These are phyloP conservation scores for Helicoverpa armigera DNA, from an alignment of 1,140 invertebrate genomes.

Conservation along the genomic window DNA sequence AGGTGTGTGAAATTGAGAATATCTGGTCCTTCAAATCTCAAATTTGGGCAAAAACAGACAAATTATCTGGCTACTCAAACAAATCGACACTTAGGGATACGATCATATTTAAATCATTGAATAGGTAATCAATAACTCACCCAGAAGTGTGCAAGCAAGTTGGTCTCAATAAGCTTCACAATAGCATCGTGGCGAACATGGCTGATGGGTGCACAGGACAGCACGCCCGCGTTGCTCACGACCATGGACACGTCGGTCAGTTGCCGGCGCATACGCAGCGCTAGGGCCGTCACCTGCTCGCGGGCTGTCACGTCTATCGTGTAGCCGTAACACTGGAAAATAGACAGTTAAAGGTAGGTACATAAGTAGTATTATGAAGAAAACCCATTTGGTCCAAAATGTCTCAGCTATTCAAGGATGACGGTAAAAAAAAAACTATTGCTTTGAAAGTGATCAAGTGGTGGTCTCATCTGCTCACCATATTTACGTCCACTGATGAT, in stretches of 20 bases:
- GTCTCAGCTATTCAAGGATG: neutral
- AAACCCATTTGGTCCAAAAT: neutral
- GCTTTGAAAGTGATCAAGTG: no score
- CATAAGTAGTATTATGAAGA: no score
- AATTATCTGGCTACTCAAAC: no score
- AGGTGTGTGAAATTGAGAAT: no score
- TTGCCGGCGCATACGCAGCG: constrained; percentile 84
- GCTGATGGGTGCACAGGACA: constrained; percentile 79
- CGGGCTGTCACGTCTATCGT: constrained; percentile 88
- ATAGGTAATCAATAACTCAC: constrained; percentile 70
- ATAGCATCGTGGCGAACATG: constrained; percentile 87
- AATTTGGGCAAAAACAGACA: no score
- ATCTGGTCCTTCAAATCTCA: no score
- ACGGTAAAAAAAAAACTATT: no score
- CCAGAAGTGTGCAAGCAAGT: constrained; percentile 91
- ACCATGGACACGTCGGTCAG: constrained; percentile 88
- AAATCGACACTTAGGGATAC: no score
- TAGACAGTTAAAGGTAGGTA: neutral
- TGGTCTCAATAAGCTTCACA: constrained; percentile 88
- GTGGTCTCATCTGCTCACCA: no score
- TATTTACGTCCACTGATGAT: no score
- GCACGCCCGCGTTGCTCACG: constrained; percentile 72
- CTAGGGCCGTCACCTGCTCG: constrained; percentile 85
- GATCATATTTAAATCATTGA: no score
- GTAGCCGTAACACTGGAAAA: constrained; percentile 76